Evolutionary conservation across 53 echinoderm and acorn worm species (phyloP), one percentile per base, ranked within the genome.

Genomic region (Echinometra lucunter): DNA sequence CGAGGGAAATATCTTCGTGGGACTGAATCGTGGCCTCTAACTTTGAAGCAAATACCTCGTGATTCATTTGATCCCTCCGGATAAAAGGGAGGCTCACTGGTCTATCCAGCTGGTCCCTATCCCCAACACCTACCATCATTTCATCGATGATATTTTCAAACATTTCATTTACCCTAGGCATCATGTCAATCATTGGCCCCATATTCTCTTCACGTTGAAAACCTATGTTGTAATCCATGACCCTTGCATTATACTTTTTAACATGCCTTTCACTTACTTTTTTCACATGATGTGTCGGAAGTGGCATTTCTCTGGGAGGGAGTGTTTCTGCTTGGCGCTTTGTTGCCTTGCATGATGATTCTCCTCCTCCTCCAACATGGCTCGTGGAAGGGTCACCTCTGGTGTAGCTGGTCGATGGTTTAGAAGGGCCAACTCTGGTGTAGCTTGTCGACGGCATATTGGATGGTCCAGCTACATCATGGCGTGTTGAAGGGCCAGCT

Each of bases 131-230:
- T 44, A 40, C 45, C 11, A 91, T 5, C 91, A 91, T 45, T 0
- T 91, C 91, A 91, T 91, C 15, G 13, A 91, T 30, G n/a, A 91
- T 91, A 0, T 69, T 25, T 15, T 91, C 91, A 21, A 91, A 91
- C 91, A 91, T 45, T 8, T 28, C 45, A 69, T 25, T 91, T 8
- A 91, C 69, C 21, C 45, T 45, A n/a, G 91, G 91, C 70, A 91
- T 42, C 70, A 69, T 91, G 12, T 66, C 67, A 67, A 42, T 27
- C 45, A 91, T 17, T 0, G 67, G 91, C 2, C 66, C 91, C n/a
- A 44, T 23, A 23, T 44, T 8, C 0, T 3, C 91, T 3, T 69
- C 91, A 44, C 69, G 70, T 9, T 45, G 6, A 28, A 69, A 91
- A 44, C 5, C 8, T 44, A 91, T 4, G 3, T 1, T 69, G 28